Evolutionary conservation across 2,888 invertebrate genomes (phyloP).

Genomic region (Drosophila birchii): DNA sequence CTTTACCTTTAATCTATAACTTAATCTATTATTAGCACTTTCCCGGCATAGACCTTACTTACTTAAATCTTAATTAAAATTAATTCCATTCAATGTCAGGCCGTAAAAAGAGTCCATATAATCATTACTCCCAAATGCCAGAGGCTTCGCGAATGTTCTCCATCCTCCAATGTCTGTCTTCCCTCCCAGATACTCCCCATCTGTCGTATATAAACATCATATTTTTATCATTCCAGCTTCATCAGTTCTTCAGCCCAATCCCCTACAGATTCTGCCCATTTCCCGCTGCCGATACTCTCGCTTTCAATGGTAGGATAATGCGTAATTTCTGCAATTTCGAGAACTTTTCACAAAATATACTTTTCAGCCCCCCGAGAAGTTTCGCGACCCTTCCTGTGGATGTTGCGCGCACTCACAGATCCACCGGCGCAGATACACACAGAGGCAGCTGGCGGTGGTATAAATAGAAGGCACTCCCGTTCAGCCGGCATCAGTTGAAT

Average conservation of each 20-base stretch:
- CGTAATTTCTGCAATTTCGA: slow-evolving; percentile 55
- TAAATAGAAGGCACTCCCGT: slow-evolving; percentile 56
- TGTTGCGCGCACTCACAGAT: slow-evolving; percentile 6
- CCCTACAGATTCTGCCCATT: slow-evolving; percentile 3
- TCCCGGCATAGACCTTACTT: not conserved
- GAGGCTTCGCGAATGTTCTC: slow-evolving; percentile 16
- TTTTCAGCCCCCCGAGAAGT: slow-evolving; percentile 48
- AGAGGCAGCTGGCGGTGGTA: slow-evolving; percentile 47
- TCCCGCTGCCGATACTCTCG: slow-evolving; percentile 49
- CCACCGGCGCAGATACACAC: slow-evolving; percentile 40
- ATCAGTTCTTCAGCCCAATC: not conserved
- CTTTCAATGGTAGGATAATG: slow-evolving; percentile 57
- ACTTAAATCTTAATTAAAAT: slow-evolving; percentile 1
- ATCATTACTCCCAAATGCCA: not conserved
- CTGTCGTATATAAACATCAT: slow-evolving; percentile 13
- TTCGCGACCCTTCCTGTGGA: slow-evolving; percentile 44
- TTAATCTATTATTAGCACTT: not conserved
- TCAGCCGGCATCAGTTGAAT: slow-evolving; percentile 61
- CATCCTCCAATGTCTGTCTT: slow-evolving; percentile 1
- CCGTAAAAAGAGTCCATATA: not conserved
- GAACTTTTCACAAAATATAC: slow-evolving; percentile 45
- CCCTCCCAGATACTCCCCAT: not conserved
- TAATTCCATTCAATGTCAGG: not conserved
- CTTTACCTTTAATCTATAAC: not conserved
- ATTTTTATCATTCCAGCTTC: slow-evolving; percentile 26